Base-by-base conservation (phyloP, 2,113 vertebrate species). In the Chloebia gouldiae region DNA sequence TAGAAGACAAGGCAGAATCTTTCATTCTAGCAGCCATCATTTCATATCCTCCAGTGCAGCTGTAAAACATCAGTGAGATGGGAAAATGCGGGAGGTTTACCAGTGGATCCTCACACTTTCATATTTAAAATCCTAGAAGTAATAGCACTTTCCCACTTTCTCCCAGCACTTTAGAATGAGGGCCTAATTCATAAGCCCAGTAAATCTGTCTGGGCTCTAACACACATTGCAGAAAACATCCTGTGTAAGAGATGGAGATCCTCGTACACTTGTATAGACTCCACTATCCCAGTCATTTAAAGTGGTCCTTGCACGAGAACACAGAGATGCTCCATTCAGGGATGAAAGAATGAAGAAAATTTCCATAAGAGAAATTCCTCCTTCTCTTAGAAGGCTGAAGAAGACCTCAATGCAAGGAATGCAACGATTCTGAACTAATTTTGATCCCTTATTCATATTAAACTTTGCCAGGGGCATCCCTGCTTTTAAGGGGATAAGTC, bases 221-320 rank as follows among this genome's bases (percentile, higher is more conserved):
- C 9, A 37, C 6, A 25, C 30, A 37, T 4, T 28, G 21, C 28
- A 84, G 39, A 81, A 86, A 75, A 51, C 20, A 61, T 24, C 20
- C 54, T 39, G 17, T 14, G 10, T 13, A 39, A 47, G 31, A 81
- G 40, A 70, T 7, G 2, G 7, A 10, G 27, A 77, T 18, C 20
- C 21, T 69, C 3, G 1, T 13, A 76, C 17, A 10, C 13, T 70
- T 1, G 1, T n/a, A 56, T 0, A 44, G 11, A 71, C 33, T 57
- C 18, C 27, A 47, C 19, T 33, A 30, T 25, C 39, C 17, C 39
- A n/a, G 11, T 25, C 49, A 83, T 28, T 88, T 59, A 7, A 88
- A 80, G 27, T 0, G 1, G 18, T 47, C 37, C 30, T 30, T 1
- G 1, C 37, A 25, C 1, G 0, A 60, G 23, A 81, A 49, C 10